Conservation (phyloP, 2,113 vertebrate genomes). For the Ceyx margarethae region DNA sequence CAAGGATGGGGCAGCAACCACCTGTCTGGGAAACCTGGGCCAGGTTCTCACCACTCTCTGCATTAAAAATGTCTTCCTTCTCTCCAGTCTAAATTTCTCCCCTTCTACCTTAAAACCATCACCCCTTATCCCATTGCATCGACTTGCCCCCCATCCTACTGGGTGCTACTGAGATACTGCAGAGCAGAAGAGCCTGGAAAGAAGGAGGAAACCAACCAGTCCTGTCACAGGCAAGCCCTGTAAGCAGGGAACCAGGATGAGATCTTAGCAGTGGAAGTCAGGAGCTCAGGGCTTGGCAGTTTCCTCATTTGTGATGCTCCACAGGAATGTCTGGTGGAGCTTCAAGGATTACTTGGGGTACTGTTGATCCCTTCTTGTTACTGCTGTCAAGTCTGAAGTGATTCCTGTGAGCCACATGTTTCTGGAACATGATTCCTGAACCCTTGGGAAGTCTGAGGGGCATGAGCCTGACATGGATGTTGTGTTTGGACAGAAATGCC, state of each 20-base stretch:
- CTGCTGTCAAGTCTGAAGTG: neutral
- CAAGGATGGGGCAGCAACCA: neutral
- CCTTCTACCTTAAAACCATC: neutral
- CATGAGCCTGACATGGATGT: neutral
- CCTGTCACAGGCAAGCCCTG: neutral
- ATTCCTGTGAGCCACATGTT: neutral
- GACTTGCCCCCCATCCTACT: neutral
- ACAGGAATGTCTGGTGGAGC: neutral
- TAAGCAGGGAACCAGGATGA: rapidly evolving
- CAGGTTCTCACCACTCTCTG: neutral
- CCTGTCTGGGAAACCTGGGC: neutral
- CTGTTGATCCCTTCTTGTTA: conserved; percentile 7
- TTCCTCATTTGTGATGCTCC: neutral
- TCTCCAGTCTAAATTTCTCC: neutral
- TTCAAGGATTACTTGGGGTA: neutral
- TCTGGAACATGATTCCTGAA: neutral
- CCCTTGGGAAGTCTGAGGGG: neutral
- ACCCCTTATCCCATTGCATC: neutral
- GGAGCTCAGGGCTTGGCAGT: neutral
- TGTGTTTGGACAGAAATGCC: neutral
- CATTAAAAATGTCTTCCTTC: neutral
- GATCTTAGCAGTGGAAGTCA: neutral
- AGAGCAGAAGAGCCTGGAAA: neutral
- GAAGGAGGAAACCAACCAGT: neutral
- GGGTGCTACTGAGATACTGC: rapidly evolving